Conservation (phyloP, 2,113 vertebrate genomes). For the Strix aluco region DNA sequence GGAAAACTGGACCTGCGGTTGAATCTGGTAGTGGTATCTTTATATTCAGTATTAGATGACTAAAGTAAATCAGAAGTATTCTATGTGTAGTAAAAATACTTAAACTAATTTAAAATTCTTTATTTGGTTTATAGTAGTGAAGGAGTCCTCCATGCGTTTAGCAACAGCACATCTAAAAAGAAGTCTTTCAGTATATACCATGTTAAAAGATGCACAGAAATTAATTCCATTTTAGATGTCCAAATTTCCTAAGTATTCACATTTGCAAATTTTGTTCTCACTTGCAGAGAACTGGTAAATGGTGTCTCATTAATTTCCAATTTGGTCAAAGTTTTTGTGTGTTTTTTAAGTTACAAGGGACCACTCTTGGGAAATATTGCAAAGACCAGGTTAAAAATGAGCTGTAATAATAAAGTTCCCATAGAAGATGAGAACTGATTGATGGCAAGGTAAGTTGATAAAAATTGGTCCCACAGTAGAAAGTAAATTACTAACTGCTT, state of each 20-base stretch:
- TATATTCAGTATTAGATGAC: background rate
- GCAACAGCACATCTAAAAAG: background rate
- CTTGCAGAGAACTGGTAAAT: background rate
- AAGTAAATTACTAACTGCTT: background rate
- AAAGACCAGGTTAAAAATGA: background rate
- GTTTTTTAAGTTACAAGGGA: background rate
- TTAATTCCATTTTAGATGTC: background rate
- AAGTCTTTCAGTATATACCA: background rate
- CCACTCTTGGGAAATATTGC: background rate
- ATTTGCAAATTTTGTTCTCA: background rate
- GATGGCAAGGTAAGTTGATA: background rate
- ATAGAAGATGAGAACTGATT: background rate
- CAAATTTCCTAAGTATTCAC: background rate
- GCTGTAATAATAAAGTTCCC: background rate
- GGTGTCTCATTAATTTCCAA: background rate
- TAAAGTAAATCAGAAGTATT: background rate
- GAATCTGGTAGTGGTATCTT: background rate
- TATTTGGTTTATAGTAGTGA: background rate
- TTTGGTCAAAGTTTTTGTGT: background rate
- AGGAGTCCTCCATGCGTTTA: background rate
- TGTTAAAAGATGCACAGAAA: background rate
- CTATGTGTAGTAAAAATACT: background rate
- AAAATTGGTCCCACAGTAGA: background rate
- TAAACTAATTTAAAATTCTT: background rate
- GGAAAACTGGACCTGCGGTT: background rate